Percentiles rank a stretch among this genome's conserved stretches.
Conservation (phyloP, 2,113 vertebrate genomes). For the Tricholaema leucomelas region DNA sequence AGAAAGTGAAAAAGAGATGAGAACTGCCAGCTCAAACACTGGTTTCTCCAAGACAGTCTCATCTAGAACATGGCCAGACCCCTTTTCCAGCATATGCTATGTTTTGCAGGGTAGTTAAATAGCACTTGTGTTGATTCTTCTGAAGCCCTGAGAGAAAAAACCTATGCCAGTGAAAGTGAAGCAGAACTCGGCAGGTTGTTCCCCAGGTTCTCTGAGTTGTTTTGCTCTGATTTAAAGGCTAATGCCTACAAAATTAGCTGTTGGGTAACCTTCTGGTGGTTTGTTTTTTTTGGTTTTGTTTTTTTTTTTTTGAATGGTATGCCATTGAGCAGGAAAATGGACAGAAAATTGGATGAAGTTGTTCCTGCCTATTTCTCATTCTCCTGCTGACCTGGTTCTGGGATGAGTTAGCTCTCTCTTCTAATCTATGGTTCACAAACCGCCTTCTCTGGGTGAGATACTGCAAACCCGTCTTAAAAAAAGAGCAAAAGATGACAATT, state of each 20-base stretch:
- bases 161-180: not conserved
- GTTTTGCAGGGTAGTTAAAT: not conserved
- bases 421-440: not conserved
- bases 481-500: not conserved
- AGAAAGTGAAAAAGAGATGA: not conserved
- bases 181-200: not conserved
- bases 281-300: no score
- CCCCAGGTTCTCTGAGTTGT: not conserved
- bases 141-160: constrained; percentile 25
- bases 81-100: not conserved
- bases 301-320: not conserved
- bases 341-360: constrained; percentile 20
- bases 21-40: not conserved
- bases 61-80: not conserved
- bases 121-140: not conserved
- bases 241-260: constrained; percentile 13
- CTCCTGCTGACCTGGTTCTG: constrained; percentile 3
- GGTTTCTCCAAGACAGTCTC: not conserved
- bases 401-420: constrained; percentile 7
- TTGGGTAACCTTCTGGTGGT: constrained; percentile 11
- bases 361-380: constrained; percentile 16
- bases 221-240: constrained; percentile 46
- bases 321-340: constrained; percentile 16
- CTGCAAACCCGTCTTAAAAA: not conserved
- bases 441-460: not conserved